Conservation (phyloP, 2,113 vertebrate genomes). For the Myrmophylax atrothorax region DNA sequence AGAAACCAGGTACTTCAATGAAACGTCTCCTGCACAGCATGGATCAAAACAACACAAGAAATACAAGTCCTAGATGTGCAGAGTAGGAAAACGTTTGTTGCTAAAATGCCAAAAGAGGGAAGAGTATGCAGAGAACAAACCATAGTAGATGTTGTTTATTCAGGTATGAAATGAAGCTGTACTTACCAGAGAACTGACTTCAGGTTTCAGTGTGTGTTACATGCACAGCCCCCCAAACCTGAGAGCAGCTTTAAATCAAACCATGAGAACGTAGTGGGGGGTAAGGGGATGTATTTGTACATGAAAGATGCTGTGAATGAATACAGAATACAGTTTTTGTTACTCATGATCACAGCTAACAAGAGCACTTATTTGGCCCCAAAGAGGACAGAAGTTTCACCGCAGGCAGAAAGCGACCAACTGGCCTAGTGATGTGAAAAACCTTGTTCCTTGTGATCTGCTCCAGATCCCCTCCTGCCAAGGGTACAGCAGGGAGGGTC, state of each 20-base stretch:
- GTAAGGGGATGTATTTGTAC: background rate
- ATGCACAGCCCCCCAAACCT: background rate
- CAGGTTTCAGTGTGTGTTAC: background rate
- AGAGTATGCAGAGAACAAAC: background rate
- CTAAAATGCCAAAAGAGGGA: background rate
- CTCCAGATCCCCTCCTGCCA: background rate
- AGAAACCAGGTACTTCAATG: background rate
- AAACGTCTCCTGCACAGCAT: background rate
- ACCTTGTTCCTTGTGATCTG: background rate
- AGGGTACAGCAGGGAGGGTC: background rate
- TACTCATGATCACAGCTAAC: background rate
- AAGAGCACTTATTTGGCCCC: background rate
- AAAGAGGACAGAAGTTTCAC: background rate
- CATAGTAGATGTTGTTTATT: background rate
- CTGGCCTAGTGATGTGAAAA: background rate
- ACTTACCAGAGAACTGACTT: constrained; percentile 63
- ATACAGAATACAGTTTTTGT: background rate
- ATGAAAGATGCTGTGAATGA: background rate
- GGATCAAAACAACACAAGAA: background rate
- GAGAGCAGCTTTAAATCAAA: constrained; percentile 20
- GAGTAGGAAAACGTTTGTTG: background rate
- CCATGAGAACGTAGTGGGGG: rapidly evolving
- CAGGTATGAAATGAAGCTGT: constrained; percentile 15
- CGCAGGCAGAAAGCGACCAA: background rate
- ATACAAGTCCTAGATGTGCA: background rate